Conservation (phyloP, 2,888 invertebrate genomes). For the Galeopsomyia nigrocyanea region DNA sequence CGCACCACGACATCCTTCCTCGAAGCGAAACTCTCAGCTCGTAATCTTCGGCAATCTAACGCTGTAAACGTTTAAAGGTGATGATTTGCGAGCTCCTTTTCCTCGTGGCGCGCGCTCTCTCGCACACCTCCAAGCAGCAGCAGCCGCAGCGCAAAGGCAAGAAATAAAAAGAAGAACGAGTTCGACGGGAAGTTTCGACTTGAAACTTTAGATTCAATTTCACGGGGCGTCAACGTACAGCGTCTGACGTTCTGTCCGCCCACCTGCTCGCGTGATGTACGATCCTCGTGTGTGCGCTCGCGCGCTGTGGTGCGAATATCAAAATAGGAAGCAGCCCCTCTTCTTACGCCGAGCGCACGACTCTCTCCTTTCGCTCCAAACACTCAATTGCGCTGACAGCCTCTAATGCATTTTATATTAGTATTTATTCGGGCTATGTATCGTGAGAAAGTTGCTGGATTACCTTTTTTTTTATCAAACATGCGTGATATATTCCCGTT, state of each 20-base stretch:
- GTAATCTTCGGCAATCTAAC: conserved; percentile 67
- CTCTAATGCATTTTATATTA: too few species aligned
- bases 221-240: conserved; percentile 63
- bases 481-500: too few species aligned
- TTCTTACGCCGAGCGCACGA: neutral
- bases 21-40: conserved; percentile 50
- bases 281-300: conserved; percentile 20
- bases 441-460: too few species aligned
- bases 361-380: neutral
- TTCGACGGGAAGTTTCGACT: conserved; percentile 53
- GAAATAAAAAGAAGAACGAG: conserved; percentile 38
- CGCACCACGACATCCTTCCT: conserved; percentile 7
- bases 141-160: conserved; percentile 20
- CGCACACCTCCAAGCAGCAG: conserved; percentile 2
- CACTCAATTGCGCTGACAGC: conserved; percentile 7
- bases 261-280: conserved; percentile 57
- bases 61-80: conserved; percentile 64
- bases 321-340: conserved; percentile 20
- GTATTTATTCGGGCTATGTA: too few species aligned
- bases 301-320: conserved; percentile 29
- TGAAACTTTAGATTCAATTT: conserved; percentile 68
- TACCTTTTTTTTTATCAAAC: too few species aligned
- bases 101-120: conserved; percentile 49
- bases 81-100: conserved; percentile 66
- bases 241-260: conserved; percentile 67